Base-by-base conservation (phyloP, 2,797 vertebrate genomes). In the Hyperoplus immaculatus region DNA sequence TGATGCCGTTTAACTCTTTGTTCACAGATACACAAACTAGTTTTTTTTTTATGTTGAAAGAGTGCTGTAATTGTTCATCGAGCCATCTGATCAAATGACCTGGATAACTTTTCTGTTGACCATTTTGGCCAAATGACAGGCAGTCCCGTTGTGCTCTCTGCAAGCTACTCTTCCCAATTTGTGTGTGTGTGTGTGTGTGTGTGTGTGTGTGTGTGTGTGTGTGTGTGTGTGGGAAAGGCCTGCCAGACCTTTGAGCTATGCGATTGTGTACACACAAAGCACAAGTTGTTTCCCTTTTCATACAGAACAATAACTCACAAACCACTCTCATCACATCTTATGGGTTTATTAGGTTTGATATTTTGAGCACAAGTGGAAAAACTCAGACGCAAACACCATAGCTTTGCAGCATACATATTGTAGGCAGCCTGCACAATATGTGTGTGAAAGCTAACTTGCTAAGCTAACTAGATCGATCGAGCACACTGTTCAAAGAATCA, bases 1-100 rank as follows among this genome's bases (percentile, higher is more conserved):
- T 51, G 59, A 43, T 64, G 69, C 43, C 9, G 29, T 67, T 85
- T 77, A 88, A 88, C 84, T 68, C n/a, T 75, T 77, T 58, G 41
- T 53, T 13, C 3, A 12, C 70, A 14, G 21, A 56, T 61, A 29
- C 42, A 7, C 21, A 3, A 14, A n/a, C 12, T 72, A 13, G 58
- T 69, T 66, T 6, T 4, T 6, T 42, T 78, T 71, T 55, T 50
- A 77, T 79, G 29, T 69, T 57, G 49, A 63, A 54, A 12, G 21
- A 56, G 45, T 18, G 9, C 46, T 69, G 54, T 68, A 8, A 46
- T 75, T 82, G 49, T 79, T 80, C 18, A 63, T 42, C 61, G 67
- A 69, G 9, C 47, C 41, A 3, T 75, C 63, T 70, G 18, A 72
- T 78, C 3, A 58, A 63, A 81, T 72, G 12, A 61, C 83, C 58